A percentile compares a stretch with the other conserved stretches of the same genome.
These are phyloP conservation scores for Merluccius polli DNA, from an alignment of 2,797 vertebrate species.

Conservation along the genomic window DNA sequence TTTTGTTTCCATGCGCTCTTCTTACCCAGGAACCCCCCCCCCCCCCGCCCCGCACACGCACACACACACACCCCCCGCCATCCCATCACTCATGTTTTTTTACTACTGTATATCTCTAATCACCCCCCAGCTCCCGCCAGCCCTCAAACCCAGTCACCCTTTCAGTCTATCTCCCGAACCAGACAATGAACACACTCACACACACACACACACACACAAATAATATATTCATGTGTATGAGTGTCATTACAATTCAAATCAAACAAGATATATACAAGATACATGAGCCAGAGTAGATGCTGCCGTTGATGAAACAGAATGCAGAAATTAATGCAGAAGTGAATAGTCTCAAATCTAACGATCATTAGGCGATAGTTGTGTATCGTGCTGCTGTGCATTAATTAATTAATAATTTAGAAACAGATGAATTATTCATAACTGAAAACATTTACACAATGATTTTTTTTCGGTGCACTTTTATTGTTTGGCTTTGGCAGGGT, in stretches of 20 bases:
- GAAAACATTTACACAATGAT: no score
- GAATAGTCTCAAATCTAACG: conserved; percentile 10
- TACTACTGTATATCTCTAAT: background rate
- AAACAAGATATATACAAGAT: no score
- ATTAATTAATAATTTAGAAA: conserved; percentile 36
- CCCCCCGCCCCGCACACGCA: no score
- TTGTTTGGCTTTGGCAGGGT: background rate
- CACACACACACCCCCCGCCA: no score
- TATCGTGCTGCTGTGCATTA: conserved; percentile 8
- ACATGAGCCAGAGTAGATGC: background rate
- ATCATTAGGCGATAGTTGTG: background rate
- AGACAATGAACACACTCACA: no score
- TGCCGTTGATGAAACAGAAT: background rate
- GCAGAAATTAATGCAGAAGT: background rate
- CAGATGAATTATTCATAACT: conserved; percentile 32
- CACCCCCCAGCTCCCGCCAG: background rate
- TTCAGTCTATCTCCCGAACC: no score
- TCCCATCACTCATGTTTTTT: background rate
- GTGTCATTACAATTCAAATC: background rate
- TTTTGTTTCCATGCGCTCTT: no score
- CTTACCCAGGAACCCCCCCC: no score
- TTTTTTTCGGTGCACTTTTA: no score
- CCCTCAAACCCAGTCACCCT: no score
- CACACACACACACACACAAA: background rate
- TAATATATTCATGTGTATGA: background rate